Percentiles rank a stretch among this genome's conserved stretches.
phyloP scores from a whole-genome alignment of 2,888 invertebrate genomes.

The Carabus problematicus region DNA sequence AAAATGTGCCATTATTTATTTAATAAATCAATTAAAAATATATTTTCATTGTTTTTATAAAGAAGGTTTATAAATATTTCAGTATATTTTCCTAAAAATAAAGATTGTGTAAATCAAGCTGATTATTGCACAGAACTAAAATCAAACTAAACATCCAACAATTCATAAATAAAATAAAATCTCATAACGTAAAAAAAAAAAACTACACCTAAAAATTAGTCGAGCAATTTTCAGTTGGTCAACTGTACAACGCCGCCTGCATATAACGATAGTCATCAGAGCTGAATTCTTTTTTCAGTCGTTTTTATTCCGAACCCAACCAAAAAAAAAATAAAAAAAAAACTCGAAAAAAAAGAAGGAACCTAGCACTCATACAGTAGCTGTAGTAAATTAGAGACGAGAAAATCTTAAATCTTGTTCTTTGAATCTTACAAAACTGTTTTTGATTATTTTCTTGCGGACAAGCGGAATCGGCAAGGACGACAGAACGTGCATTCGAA shows the following conservation, averaged over 20 bases:
- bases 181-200: neutral
- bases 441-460: constrained; percentile 14
- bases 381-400: constrained; percentile 33
- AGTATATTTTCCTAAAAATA: too few species aligned
- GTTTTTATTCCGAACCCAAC: constrained; percentile 24
- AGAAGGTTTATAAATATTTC: too few species aligned
- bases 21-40: too few species aligned
- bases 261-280: constrained; percentile 42
- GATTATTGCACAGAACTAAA: too few species aligned
- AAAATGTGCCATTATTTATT: too few species aligned
- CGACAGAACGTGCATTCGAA: neutral
- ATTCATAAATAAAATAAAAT: neutral
- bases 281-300: constrained; percentile 32
- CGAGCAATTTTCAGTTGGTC: constrained; percentile 21
- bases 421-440: constrained; percentile 34
- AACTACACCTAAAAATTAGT: constrained; percentile 25
- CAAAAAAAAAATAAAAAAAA: constrained; percentile 6
- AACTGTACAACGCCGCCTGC: constrained; percentile 36
- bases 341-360: constrained; percentile 24
- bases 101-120: too few species aligned
- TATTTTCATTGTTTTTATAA: too few species aligned
- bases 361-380: constrained; percentile 38
- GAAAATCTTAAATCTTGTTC: constrained; percentile 25
- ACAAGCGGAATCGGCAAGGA: neutral
- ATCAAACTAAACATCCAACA: neutral